Conservation (phyloP, 2,797 vertebrate species). For the Prionace glauca region DNA sequence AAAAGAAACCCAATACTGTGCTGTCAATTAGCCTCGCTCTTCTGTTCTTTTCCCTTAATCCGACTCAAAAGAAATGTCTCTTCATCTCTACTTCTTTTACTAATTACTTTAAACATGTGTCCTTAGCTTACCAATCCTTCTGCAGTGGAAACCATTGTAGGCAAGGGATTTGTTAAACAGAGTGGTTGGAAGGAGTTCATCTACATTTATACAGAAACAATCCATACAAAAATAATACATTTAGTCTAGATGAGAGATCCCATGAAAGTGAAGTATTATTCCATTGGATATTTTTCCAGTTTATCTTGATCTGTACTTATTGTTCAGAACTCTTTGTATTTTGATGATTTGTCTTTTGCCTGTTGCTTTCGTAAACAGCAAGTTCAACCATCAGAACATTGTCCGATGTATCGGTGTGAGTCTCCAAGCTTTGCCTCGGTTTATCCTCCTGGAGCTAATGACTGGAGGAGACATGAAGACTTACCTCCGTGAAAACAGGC, state of each 20-base stretch:
- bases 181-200: not conserved
- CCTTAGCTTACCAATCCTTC: too few relatives aligned
- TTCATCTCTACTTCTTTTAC: not conserved
- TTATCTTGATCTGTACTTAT: conserved; percentile 14
- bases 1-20: not conserved
- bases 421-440: conserved; percentile 73
- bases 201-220: not conserved
- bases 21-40: not conserved
- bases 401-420: conserved; percentile 82
- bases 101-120: not conserved
- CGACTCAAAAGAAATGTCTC: not conserved
- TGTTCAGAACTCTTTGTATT: conserved; percentile 34
- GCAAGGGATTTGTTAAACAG: not conserved
- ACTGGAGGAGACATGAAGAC: conserved; percentile 87
- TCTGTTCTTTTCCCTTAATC: not conserved
- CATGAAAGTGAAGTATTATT: too few relatives aligned
- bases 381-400: conserved; percentile 84
- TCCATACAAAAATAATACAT: not conserved
- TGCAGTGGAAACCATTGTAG: not conserved
- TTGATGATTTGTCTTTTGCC: not conserved
- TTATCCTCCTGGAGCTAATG: conserved; percentile 91
- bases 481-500: conserved; percentile 80
- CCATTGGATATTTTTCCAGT: not conserved
- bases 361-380: conserved; percentile 55
- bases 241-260: not conserved